These are phyloP conservation scores for Coenonympha glycerion DNA, from an alignment of 2,888 invertebrate species.

Conservation along the genomic window DNA sequence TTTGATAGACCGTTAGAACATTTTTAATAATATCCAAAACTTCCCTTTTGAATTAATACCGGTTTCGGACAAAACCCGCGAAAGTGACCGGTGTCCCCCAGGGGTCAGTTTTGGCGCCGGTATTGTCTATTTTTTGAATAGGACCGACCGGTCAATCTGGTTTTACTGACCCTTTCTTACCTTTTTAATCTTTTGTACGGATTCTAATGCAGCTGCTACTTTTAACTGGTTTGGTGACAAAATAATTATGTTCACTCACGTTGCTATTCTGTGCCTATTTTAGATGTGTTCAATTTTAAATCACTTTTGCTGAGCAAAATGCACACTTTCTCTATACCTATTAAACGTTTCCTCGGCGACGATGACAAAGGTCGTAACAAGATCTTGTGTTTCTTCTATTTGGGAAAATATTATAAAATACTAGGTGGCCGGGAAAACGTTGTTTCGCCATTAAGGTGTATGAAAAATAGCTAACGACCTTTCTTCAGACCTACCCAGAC, in stretches of 20 bases:
- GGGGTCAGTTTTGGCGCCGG: slow-evolving; percentile 60
- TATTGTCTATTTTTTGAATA: slow-evolving; percentile 63
- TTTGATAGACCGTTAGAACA: slow-evolving; percentile 36
- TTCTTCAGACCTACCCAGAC: too few relatives aligned
- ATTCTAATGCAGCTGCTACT: slow-evolving; percentile 58
- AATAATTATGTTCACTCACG: slow-evolving; percentile 20
- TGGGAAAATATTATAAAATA: too few relatives aligned
- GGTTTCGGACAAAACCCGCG: slow-evolving; percentile 50
- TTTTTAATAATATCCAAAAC: slow-evolving; percentile 50
- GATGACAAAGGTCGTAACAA: too few relatives aligned
- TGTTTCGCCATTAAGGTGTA: too few relatives aligned
- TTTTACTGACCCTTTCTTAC: slow-evolving; percentile 70
- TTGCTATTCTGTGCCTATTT: not conserved
- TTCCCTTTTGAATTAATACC: slow-evolving; percentile 55
- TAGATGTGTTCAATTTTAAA: too few relatives aligned
- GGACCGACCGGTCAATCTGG: slow-evolving; percentile 73
- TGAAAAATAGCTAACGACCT: too few relatives aligned
- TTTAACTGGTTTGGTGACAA: slow-evolving; percentile 41
- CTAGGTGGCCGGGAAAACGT: too few relatives aligned
- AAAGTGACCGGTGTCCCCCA: slow-evolving; percentile 68
- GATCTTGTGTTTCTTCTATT: too few relatives aligned
- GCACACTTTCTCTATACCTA: too few relatives aligned
- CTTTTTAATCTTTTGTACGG: slow-evolving; percentile 52
- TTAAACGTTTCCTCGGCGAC: too few relatives aligned
- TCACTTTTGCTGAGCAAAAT: too few relatives aligned